Evolutionary conservation across 2,797 vertebrate species (phyloP).

Genomic region (Myioborus miniatus): DNA sequence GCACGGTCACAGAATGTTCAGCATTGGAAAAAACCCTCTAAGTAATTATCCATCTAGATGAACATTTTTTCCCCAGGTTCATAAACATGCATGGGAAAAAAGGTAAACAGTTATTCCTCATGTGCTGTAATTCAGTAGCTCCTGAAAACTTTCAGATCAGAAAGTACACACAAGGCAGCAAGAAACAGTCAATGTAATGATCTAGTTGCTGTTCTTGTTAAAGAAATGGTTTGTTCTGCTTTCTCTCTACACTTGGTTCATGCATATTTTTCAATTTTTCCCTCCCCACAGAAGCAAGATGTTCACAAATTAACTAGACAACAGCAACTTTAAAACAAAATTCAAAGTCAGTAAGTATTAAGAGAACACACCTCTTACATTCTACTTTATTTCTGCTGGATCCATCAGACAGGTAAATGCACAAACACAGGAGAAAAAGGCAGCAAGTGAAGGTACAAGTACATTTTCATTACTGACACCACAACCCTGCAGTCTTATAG

Average conservation of each 20-base stretch:
- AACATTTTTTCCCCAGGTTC: background rate
- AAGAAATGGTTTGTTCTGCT: background rate
- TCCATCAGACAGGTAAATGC: background rate
- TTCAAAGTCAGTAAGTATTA: background rate
- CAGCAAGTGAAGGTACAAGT: background rate
- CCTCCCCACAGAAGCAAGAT: background rate
- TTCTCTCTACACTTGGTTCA: background rate
- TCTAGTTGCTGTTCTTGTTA: background rate
- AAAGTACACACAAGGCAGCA: background rate
- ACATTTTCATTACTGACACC: background rate
- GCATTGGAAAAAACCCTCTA: background rate
- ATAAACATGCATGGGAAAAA: background rate
- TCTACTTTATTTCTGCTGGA: background rate
- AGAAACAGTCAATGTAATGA: background rate
- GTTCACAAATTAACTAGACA: background rate
- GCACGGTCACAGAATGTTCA: background rate
- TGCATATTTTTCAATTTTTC: accelerated
- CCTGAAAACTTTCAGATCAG: background rate
- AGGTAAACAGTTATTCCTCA: background rate
- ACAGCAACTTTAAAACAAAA: background rate
- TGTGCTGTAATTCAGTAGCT: background rate
- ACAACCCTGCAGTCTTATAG: background rate
- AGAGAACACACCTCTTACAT: background rate
- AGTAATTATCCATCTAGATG: background rate
- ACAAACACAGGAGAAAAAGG: background rate